Evolutionary conservation across 2,888 invertebrate genomes (phyloP), one percentile per base, ranked within the genome.

Genomic region (Melinaea menophilus): DNA sequence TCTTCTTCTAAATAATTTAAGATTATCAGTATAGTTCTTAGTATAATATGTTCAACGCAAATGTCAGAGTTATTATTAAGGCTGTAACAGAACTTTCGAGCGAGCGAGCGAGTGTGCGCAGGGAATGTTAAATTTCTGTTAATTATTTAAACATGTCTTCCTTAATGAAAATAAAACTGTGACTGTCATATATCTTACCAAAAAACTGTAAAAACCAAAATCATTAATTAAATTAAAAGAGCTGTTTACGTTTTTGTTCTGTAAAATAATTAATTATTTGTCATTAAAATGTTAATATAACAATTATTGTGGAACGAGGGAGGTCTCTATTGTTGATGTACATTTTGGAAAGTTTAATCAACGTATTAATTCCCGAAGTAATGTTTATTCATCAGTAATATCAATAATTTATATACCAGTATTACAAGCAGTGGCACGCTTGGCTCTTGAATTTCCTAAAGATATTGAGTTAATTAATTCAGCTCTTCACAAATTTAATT

Each of bases 181-280:
- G 9, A 9, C 3, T 5, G 41, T 41, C 41, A 41, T 41, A 41
- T 41, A 41, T 41, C 11, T 41, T 41, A 41, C 41, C 9, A 41
- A 41, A 41, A 83, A 81, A 72, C 69, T 68, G 58, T 34, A 51
- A 51, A 51, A 31, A 51, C 22, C 4, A 51, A 51, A 22, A 51
- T 9, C 51, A 31, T 51, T 31, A 11, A 51, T n/a, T 22, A 31
- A 31, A 31, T 31, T 51, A 51, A 51, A 31, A 31, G 51, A 9
- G 51, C 51, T 9, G 31, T 51, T 31, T 31, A 9, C 73, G 71
- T 75, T 77, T 73, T 73, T 77, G 74, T 72, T 65, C 68, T 67
- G 71, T 73, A 78, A 76, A 68, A 80, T 41, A 41, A 80, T 78
- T 79, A 81, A 84, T 84, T 81, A 81, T 79, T 73, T 74, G 67